phyloP scores from a whole-genome alignment of 2,113 vertebrate genomes.

The Pipa parva region DNA sequence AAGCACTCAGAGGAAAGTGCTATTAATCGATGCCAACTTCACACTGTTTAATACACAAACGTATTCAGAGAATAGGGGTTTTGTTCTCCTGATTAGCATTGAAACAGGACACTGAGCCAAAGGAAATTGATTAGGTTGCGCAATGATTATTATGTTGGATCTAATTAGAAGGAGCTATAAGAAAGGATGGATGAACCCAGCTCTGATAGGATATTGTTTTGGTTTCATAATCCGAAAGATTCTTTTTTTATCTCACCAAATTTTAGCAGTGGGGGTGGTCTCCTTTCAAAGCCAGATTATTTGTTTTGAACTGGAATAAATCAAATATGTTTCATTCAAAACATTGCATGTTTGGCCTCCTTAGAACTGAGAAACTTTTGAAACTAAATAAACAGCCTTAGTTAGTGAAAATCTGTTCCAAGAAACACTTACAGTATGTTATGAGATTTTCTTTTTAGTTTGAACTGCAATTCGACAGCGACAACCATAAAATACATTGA shows the following conservation, averaged over 20 bases:
- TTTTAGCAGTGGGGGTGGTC: neutral
- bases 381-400: too few relatives aligned
- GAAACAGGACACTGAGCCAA: slow-evolving; percentile 33
- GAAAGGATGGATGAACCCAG: slow-evolving; percentile 10
- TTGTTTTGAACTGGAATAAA: too few relatives aligned
- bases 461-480: too few relatives aligned
- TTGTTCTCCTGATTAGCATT: slow-evolving; percentile 39
- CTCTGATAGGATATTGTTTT: slow-evolving; percentile 36
- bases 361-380: too few relatives aligned
- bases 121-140: slow-evolving; percentile 37
- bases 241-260: slow-evolving; percentile 27
- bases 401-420: too few relatives aligned
- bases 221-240: slow-evolving; percentile 35
- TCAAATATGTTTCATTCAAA: too few relatives aligned
- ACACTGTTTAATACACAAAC: slow-evolving; percentile 43
- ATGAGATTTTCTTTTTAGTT: too few relatives aligned
- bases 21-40: slow-evolving; percentile 43
- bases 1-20: slow-evolving; percentile 36
- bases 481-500: too few relatives aligned
- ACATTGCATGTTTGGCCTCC: too few relatives aligned
- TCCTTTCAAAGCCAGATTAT: slow-evolving; percentile 15
- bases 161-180: slow-evolving; percentile 28
- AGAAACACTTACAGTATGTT: too few relatives aligned
- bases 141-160: slow-evolving; percentile 23
- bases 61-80: slow-evolving; percentile 41